These are phyloP conservation scores for Brachynemurus nebulosus DNA, from an alignment of 2,888 invertebrate genomes.

Conservation along the genomic window DNA sequence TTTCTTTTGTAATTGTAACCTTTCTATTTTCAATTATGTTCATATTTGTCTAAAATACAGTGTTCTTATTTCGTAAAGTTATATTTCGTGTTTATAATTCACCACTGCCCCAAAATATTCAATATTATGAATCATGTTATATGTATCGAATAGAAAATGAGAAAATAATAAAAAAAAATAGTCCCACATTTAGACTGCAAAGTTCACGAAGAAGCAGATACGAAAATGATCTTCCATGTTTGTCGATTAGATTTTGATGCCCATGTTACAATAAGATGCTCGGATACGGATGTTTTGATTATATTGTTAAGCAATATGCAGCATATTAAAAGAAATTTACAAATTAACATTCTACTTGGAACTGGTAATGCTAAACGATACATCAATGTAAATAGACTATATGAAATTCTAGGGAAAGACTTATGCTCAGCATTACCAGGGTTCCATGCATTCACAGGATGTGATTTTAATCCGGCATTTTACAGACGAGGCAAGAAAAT, in stretches of 20 bases:
- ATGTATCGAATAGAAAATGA: no score
- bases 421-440: constrained; percentile 20
- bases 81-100: no score
- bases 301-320: constrained; percentile 19
- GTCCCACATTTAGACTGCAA: no score
- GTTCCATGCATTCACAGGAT: constrained; percentile 23
- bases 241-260: constrained; percentile 10
- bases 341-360: constrained; percentile 18
- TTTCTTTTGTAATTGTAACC: no score
- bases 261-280: constrained; percentile 16
- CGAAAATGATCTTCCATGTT: constrained; percentile 7
- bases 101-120: no score
- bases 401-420: constrained; percentile 17
- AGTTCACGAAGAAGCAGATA: constrained; percentile 7
- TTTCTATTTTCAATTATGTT: no score
- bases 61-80: no score
- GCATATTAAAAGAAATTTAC: neutral
- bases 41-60: no score
- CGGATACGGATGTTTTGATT: constrained; percentile 19
- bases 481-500: constrained; percentile 15
- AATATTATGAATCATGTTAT: no score
- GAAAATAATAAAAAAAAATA: no score
- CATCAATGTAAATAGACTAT: constrained; percentile 17
- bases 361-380: constrained; percentile 16
- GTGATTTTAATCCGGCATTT: constrained; percentile 20